Evolutionary conservation across 2,888 invertebrate species (phyloP), one percentile per base, ranked within the genome.

Genomic region (Dryococelus australis): DNA sequence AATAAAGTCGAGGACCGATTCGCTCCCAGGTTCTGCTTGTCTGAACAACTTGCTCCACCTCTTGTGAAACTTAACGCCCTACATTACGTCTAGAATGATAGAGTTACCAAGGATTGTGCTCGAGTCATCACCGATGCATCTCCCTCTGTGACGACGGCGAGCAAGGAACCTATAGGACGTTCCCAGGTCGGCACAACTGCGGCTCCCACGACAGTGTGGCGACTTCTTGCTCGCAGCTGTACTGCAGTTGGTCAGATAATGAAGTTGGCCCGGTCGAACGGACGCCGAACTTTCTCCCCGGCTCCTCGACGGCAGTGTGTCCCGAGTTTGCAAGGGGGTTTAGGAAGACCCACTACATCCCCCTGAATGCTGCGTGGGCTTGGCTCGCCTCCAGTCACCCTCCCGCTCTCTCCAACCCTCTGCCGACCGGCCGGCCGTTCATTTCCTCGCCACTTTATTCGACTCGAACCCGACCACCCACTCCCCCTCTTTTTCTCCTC

Each of bases 381-480:
- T 65, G 65, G 65, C 65, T 65, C 65, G 65, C 16, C 65, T 65
- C 65, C 65, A 65, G 65, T 20, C n/a, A 65, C 65, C 65, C n/a
- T 20, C 65, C 1, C n/a, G 24, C 65, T 51, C 65, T 24, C 65
- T 20, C 65, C 65, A 65, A 65, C 65, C 20, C 20, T 20, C 65
- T n/a, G 65, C 65, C 0, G 65, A 1, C 35, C 35, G 35, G 35
- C 35, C n/a, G n/a, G n/a, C 65, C 65, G 65, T 65, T 65, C 65
- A 65, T 65, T 65, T 65, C 65, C 65, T 65, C 65, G 24, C 65
- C 65, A 65, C 65, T 65, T 65, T 65, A 65, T 65, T 65, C 65
- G 65, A 65, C 65, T 65, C 65, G 65, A 65, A 65, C 65, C 65
- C 65, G 65, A 65, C 20, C 65, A 12, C 51, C 51, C 51, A n/a